Base-by-base conservation (phyloP, 1,140 invertebrate genomes). In the Drosophila takahashii region DNA sequence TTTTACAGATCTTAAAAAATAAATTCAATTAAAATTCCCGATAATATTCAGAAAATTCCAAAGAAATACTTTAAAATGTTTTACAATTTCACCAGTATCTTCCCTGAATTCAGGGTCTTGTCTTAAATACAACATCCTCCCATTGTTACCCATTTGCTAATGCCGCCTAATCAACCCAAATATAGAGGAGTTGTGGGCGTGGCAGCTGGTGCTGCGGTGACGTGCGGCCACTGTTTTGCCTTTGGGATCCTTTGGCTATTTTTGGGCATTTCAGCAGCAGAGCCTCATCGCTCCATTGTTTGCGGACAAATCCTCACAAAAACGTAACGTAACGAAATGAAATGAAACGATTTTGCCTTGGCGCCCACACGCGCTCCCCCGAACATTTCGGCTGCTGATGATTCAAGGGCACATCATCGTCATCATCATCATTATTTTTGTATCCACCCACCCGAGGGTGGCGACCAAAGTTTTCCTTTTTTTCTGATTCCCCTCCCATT, bases 341-440 rank as follows among this genome's bases (percentile, higher is more conserved):
- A 67, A 67, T 65, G 60, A 66, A 69, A 53, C 57, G 59, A 59
- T 18, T 47, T 77, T 41, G 65, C 41, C 50, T 54, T 16, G 41
- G 13, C 54, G 44, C 50, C 57, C 61, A 70, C 61, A 70, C 66
- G 54, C 50, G 64, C 34, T 32, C 32, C 6, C 48, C 15, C 71
- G n/a, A 47, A 22, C 59, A 42, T 74, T 75, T 56, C 29, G 50
- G 64, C 34, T 47, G 27, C 45, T 41, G 34, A n/a, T 29, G 18
- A 48, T 79, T 84, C 80, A 83, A 83, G 80, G 80, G 67, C 79
- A 81, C 37, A 44, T 39, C 44, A 13, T 60, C 16, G 7, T 34
- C 37, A 44, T 59, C 67, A 72, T 62, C 75, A 73, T 58, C 70
- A 80, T 66, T 66, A 50, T 66, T 66, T 66, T 32, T 66, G 44